These are phyloP conservation scores for Eupelmus urozonus DNA, from an alignment of 2,888 invertebrate genomes.

Conservation along the genomic window DNA sequence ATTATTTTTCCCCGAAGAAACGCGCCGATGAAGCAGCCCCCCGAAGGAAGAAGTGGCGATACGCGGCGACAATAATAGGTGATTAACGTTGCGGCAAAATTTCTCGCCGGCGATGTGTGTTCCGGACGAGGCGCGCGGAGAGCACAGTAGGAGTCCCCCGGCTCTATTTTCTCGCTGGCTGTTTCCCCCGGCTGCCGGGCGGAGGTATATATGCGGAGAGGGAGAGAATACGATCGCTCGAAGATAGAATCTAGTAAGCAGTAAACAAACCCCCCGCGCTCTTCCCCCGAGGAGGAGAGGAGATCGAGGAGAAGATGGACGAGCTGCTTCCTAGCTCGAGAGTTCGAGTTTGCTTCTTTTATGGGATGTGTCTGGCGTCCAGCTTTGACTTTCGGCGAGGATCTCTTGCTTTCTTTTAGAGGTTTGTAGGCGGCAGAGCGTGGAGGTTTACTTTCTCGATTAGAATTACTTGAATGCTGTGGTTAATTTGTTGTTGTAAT, in stretches of 20 bases:
- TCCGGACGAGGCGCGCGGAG: not conserved
- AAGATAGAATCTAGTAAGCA: conserved; percentile 23
- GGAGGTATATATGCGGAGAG: not conserved
- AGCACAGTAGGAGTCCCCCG: conserved; percentile 37
- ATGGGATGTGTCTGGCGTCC: not conserved
- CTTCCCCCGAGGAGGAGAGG: not conserved
- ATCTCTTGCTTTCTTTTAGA: not conserved
- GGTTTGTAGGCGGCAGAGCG: too few relatives aligned
- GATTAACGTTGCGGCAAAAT: conserved; percentile 42
- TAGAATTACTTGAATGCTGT: too few relatives aligned
- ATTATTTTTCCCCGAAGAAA: not conserved
- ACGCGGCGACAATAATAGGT: conserved; percentile 32
- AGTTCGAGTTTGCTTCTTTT: not conserved
- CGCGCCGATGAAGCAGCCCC: not conserved
- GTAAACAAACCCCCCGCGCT: conserved; percentile 34
- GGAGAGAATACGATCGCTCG: conserved; percentile 5
- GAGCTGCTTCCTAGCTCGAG: conserved; percentile 21
- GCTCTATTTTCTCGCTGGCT: conserved; percentile 20
- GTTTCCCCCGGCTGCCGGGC: not conserved
- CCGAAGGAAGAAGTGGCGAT: too few relatives aligned
- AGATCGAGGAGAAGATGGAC: not conserved
- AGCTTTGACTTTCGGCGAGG: not conserved
- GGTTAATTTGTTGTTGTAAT: too few relatives aligned
- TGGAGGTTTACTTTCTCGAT: too few relatives aligned
- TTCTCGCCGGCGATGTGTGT: conserved; percentile 19